Conservation (phyloP, 2,113 vertebrate genomes). For the Pelobates fuscus region DNA sequence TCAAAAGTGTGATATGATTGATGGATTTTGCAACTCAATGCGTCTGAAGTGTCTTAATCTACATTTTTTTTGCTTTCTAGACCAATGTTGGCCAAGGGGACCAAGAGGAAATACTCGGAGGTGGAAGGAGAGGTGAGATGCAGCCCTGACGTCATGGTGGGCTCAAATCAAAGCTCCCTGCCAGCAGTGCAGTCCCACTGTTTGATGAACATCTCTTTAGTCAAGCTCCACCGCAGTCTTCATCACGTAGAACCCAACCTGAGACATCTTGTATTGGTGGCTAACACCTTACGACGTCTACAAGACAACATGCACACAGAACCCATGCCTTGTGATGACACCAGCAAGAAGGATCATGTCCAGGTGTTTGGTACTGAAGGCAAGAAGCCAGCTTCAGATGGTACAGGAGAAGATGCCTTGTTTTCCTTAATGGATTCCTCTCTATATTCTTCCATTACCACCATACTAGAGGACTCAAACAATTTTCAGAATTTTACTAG, state of each 20-base stretch:
- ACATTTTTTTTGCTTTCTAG: slow-evolving; percentile 44
- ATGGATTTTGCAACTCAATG: too few relatives aligned
- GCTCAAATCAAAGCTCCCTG: slow-evolving; percentile 24
- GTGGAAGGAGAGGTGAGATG: slow-evolving; percentile 48
- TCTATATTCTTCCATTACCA: slow-evolving; percentile 61
- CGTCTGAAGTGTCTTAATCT: too few relatives aligned
- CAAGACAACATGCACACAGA: slow-evolving; percentile 60
- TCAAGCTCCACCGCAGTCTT: slow-evolving; percentile 67
- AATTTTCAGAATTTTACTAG: slow-evolving; percentile 56
- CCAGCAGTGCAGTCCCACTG: slow-evolving; percentile 50
- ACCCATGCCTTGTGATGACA: slow-evolving; percentile 13
- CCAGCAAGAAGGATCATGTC: slow-evolving; percentile 12
- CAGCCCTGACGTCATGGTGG: slow-evolving; percentile 51
- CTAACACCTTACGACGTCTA: slow-evolving; percentile 63
- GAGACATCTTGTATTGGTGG: slow-evolving; percentile 66
- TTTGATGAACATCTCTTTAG: slow-evolving; percentile 63
- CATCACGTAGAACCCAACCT: slow-evolving; percentile 62
- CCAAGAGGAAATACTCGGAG: slow-evolving; percentile 63
- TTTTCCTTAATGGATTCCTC: slow-evolving; percentile 54
- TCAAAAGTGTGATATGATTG: too few relatives aligned
- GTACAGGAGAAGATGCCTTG: slow-evolving; percentile 38
- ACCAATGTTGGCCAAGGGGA: slow-evolving; percentile 61
- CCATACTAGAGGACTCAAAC: slow-evolving; percentile 61
- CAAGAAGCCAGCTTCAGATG: not conserved
- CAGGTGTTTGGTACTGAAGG: not conserved